Base-by-base conservation (phyloP, 2,888 invertebrate species). In the Elmis aenea region DNA sequence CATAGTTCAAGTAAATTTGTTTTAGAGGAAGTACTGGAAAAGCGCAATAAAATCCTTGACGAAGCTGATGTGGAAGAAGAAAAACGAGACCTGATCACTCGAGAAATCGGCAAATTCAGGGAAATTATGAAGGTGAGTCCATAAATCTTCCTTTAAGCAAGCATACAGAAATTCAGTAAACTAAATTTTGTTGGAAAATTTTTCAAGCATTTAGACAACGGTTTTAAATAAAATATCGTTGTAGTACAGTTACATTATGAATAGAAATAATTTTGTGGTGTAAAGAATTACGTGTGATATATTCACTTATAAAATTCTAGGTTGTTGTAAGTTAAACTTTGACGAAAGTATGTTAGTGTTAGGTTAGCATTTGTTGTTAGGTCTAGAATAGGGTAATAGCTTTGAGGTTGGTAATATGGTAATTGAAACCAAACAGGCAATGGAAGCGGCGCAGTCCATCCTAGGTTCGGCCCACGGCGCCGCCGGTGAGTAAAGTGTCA, bases 61-160 rank as follows among this genome's bases (percentile, higher is more conserved):
- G 88, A 89, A 58, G 85, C 87, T 15, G 92, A 91, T 65, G 83
- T 95, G 43, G 96, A 96, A 63, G 95, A 95, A 69, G 95, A 95
- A 63, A 94, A 95, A 69, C 83, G 93, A 28, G 92, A 93, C 69
- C 79, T 96, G 54, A 97, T 97, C 55, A 92, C 91, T 60, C 79
- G 94, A 55, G 97, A 97, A 77, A 97, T 97, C 68, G 91, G 91
- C 57, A 93, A 92, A 71, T 97, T 97, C 73, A 81, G 96, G 46
- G 94, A 95, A 73, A 88, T 91, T 52, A 95, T 92, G 85, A 92
- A 92, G 88, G 91, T 91, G 81, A 76, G 73, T 61, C 45, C n/a
- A n/a, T n/a, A n/a, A n/a, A 24, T 25, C n/a, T n/a, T n/a, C n/a
- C n/a, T n/a, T n/a, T n/a, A n/a, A n/a, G n/a, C n/a, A n/a, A n/a